Base-by-base conservation (phyloP, 2,888 invertebrate genomes). In the Aquatica leii region DNA sequence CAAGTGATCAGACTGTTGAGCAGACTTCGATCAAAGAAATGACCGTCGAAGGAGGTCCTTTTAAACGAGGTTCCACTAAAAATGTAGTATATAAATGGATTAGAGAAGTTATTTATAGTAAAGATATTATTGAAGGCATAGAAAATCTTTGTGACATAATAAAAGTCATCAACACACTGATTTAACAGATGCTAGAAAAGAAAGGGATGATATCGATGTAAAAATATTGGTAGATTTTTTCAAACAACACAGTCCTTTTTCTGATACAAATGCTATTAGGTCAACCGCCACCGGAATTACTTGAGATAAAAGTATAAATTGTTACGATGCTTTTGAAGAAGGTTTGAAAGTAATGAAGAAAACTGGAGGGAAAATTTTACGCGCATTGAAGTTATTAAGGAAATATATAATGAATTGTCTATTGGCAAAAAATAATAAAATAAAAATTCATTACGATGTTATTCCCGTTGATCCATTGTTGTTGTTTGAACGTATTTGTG, bases 211-310 rank as follows among this genome's bases (percentile, higher is more conserved):
- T 46, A 18, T 15, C 12, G 55, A 56, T 34, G 34, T 48, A 11
- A 18, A 56, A 48, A 31, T 14, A 59, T 51, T 65, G 37, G 24
- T 46, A 24, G 14, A 63, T 18, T 69, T 43, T 24, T 65, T 66
- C 12, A 51, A 14, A 31, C 56, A 64, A 62, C 66, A 70, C 40
- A 40, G 9, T 35, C 61, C 62, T 41, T 69, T 69, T 52, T 54
- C 63, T 17, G 64, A 61, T 62, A 52, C 40, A 18, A 59, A 56
- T 57, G 53, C 50, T n/a, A 53, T 68, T 6, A 66, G 61, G 49
- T 66, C 65, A 20, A 69, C n/a, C 63, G 68, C 60, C 9, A 68
- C 68, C 35, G 68, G 62, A 65, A 54, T 68, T 35, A 53, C 52
- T 62, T 66, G 62, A 18, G 43, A 59, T 43, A 46, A 67, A 51